Conservation (phyloP, 1,140 invertebrate species). For the Drosophila bocqueti region DNA sequence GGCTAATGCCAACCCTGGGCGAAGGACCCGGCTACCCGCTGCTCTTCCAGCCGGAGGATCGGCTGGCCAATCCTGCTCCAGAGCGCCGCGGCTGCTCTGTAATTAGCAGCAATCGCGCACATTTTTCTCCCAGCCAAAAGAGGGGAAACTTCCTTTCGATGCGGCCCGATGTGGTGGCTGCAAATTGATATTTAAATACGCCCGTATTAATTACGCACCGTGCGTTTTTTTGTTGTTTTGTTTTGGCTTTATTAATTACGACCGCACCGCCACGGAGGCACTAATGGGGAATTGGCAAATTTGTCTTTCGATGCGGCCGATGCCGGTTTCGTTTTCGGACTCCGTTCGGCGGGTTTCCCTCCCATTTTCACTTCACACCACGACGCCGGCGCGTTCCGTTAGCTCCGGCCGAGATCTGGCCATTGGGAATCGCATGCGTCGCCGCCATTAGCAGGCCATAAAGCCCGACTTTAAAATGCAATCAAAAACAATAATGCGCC, state of each 20-base stretch:
- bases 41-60: constrained; percentile 5
- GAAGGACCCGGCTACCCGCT: constrained; percentile 28
- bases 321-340: constrained; percentile 2
- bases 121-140: constrained; percentile 64
- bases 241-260: constrained; percentile 72
- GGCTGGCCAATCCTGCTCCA: constrained; percentile 16
- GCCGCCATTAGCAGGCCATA: constrained; percentile 76
- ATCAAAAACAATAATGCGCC: constrained; percentile 73
- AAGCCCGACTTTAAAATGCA: constrained; percentile 67
- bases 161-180: constrained; percentile 34
- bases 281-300: constrained; percentile 72
- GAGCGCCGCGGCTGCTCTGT: constrained; percentile 57
- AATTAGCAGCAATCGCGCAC: constrained; percentile 80
- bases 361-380: constrained; percentile 54
- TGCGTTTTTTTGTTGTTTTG: constrained; percentile 19
- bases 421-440: constrained; percentile 68
- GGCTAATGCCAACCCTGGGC: constrained; percentile 71
- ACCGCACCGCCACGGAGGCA: constrained; percentile 53
- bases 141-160: constrained; percentile 28
- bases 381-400: constrained; percentile 10
- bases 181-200: constrained; percentile 85
- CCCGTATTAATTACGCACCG: constrained; percentile 76
- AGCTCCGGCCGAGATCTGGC: constrained; percentile 36
- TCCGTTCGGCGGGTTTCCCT: constrained; percentile 45
- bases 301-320: constrained; percentile 57